Conservation (phyloP, 1,140 invertebrate species). For the Brachystomella parvula region DNA sequence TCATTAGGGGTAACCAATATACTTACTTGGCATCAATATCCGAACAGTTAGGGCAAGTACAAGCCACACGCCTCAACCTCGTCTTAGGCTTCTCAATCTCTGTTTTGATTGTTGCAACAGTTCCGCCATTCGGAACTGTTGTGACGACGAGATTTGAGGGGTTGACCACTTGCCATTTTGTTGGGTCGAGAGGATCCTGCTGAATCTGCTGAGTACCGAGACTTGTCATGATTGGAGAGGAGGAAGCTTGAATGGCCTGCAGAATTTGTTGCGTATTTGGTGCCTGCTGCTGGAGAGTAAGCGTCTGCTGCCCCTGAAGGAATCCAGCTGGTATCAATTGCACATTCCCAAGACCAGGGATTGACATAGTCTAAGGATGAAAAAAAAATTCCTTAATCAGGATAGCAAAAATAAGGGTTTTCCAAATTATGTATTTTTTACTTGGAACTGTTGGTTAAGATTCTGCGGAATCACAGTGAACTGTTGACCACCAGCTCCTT, state of each 20-base stretch:
- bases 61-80: slow-evolving; percentile 72
- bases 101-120: slow-evolving; percentile 38
- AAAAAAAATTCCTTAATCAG: neutral
- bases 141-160: slow-evolving; percentile 28
- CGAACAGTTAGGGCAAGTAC: slow-evolving; percentile 92
- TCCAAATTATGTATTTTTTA: slow-evolving; percentile 4
- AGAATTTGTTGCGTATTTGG: slow-evolving; percentile 39
- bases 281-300: slow-evolving; percentile 40
- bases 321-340: slow-evolving; percentile 58
- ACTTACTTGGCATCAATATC: slow-evolving; percentile 46
- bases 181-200: slow-evolving; percentile 66
- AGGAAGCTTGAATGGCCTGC: slow-evolving; percentile 31
- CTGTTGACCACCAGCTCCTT: slow-evolving; percentile 50
- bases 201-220: slow-evolving; percentile 47
- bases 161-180: slow-evolving; percentile 68
- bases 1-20: neutral
- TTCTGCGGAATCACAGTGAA: slow-evolving; percentile 56
- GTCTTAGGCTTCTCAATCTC: slow-evolving; percentile 45
- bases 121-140: slow-evolving; percentile 32
- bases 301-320: slow-evolving; percentile 36
- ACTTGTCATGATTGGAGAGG: slow-evolving; percentile 26
- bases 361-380: slow-evolving; percentile 52
- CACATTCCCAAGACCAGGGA: slow-evolving; percentile 65
- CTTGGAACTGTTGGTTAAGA: neutral
- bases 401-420: neutral